Percentiles rank a stretch among this genome's conserved stretches.
phyloP scores from a whole-genome alignment of 2,113 vertebrate genomes.

The Carlito syrichta region DNA sequence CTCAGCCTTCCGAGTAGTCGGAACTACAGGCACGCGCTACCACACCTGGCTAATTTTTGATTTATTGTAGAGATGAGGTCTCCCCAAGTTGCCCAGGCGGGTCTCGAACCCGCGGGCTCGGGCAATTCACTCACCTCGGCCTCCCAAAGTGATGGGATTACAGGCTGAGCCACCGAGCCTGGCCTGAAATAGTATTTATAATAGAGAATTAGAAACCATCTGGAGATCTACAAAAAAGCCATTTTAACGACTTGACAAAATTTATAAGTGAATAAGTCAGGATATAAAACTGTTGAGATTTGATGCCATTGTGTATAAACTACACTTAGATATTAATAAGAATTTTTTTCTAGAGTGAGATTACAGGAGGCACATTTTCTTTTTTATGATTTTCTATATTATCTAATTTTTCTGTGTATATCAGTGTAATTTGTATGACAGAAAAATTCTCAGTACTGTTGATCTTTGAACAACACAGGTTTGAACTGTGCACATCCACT shows the following conservation, averaged over 20 bases:
- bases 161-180: too few relatives aligned
- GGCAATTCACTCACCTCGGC: too few relatives aligned
- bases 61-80: too few relatives aligned
- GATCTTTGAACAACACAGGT: background rate
- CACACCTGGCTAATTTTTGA: too few relatives aligned
- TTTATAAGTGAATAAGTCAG: background rate
- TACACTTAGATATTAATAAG: background rate
- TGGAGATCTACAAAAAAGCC: background rate
- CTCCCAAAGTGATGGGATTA: too few relatives aligned
- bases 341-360: background rate
- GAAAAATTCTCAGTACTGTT: background rate
- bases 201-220: background rate
- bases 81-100: too few relatives aligned
- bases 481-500: background rate
- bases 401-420: background rate
- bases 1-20: too few relatives aligned
- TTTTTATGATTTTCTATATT: background rate
- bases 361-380: background rate
- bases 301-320: background rate
- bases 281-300: background rate
- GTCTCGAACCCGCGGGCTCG: too few relatives aligned
- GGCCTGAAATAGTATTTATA: slow-evolving; percentile 18
- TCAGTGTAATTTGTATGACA: background rate
- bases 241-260: background rate
- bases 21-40: too few relatives aligned